Conservation (phyloP, 2,888 invertebrate genomes). For the Drosophila flavopinicola region DNA sequence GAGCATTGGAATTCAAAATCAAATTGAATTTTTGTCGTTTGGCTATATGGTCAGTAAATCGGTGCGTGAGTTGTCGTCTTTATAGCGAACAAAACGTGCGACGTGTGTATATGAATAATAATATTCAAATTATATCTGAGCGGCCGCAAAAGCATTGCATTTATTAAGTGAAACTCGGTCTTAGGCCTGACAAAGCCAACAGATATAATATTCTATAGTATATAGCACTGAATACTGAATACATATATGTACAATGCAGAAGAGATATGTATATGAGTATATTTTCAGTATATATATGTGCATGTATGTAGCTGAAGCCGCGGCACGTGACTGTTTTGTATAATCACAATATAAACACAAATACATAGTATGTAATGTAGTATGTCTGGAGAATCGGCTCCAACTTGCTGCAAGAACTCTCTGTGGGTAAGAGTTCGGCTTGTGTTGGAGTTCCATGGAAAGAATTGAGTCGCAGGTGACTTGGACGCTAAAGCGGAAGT, state of each 20-base stretch:
- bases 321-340: constrained; percentile 72
- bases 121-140: constrained; percentile 66
- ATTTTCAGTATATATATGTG: constrained; percentile 6
- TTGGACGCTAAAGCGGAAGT: constrained; percentile 53
- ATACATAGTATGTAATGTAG: constrained; percentile 63
- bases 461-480: neutral
- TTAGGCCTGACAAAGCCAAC: constrained; percentile 25
- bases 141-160: constrained; percentile 34
- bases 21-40: constrained; percentile 28
- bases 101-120: constrained; percentile 71
- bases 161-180: constrained; percentile 18
- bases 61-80: constrained; percentile 55
- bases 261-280: constrained; percentile 27
- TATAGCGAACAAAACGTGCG: constrained; percentile 61
- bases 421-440: no score
- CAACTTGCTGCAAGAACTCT: no score
- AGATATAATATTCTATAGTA: constrained; percentile 16
- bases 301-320: constrained; percentile 20
- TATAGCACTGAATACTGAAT: neutral
- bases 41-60: constrained; percentile 51
- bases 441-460: constrained; percentile 4
- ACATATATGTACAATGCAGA: constrained; percentile 19
- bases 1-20: constrained; percentile 57
- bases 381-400: constrained; percentile 17
- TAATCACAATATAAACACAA: constrained; percentile 44